Conservation (phyloP, 2,888 invertebrate genomes). For the Cephus nigrinus region DNA sequence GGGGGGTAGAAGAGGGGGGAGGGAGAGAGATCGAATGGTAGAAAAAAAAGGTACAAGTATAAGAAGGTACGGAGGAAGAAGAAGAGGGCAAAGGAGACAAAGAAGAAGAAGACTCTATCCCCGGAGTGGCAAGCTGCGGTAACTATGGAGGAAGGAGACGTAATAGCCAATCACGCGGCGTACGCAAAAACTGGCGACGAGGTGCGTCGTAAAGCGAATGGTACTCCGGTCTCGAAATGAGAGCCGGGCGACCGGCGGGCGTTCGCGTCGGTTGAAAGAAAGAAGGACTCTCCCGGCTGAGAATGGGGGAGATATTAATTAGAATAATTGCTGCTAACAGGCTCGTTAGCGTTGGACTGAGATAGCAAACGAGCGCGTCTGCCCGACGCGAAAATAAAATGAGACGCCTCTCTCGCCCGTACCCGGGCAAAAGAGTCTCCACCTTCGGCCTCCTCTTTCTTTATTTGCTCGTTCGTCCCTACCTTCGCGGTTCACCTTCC, state of each 20-base stretch:
- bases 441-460: slow-evolving; percentile 25
- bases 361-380: slow-evolving; percentile 58
- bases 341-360: slow-evolving; percentile 63
- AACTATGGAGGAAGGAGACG: slow-evolving; percentile 56
- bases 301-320: slow-evolving; percentile 63
- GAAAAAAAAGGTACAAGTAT: background rate
- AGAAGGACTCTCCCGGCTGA: slow-evolving; percentile 22
- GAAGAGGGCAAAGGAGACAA: slow-evolving; percentile 16
- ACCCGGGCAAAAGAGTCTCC: slow-evolving; percentile 30
- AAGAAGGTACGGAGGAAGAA: background rate
- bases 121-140: slow-evolving; percentile 46
- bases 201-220: slow-evolving; percentile 56
- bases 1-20: background rate
- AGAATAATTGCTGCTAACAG: slow-evolving; percentile 66
- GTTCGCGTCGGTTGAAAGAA: slow-evolving; percentile 17
- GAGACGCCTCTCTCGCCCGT: slow-evolving; percentile 26
- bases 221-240: slow-evolving; percentile 31
- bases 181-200: slow-evolving; percentile 57
- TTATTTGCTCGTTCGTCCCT: background rate
- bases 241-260: slow-evolving; percentile 17
- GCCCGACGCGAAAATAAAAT: slow-evolving; percentile 52
- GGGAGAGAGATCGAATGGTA: slow-evolving; percentile 6
- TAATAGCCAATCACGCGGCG: slow-evolving; percentile 64
- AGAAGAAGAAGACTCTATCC: slow-evolving; percentile 58
- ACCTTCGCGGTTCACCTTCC: too few species aligned